Conservation (phyloP, 92 coral and sea anemone species). For the Zoanthus sansibaricus region DNA sequence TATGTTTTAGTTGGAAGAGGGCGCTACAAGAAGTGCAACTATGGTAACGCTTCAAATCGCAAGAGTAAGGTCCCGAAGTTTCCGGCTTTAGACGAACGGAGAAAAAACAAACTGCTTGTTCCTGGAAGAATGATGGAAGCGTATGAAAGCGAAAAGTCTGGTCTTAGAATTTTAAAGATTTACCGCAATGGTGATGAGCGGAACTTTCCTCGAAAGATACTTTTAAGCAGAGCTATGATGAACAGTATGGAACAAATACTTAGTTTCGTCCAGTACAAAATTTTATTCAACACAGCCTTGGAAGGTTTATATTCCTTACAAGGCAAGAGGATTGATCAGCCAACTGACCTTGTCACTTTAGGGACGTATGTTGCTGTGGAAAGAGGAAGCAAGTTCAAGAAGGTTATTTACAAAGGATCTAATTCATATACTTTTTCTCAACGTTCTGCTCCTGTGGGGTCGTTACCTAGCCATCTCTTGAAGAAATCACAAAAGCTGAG, state of each 20-base stretch:
- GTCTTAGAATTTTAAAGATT: conserved; percentile 53
- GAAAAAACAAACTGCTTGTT: conserved; percentile 47
- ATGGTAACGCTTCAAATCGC: conserved; percentile 47
- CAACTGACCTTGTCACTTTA: conserved; percentile 43
- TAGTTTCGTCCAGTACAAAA: conserved; percentile 48
- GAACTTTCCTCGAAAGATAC: conserved; percentile 53
- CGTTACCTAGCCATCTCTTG: not conserved
- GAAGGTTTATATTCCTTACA: conserved; percentile 56
- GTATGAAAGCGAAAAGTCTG: conserved; percentile 63
- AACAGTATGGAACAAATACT: conserved; percentile 61
- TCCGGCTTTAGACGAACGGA: conserved; percentile 36
- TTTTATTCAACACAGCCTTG: conserved; percentile 52
- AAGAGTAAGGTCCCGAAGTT: conserved; percentile 29
- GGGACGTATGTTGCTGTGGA: conserved; percentile 68
- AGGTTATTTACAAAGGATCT: conserved; percentile 53
- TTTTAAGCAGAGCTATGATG: conserved; percentile 47
- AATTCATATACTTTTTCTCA: not conserved
- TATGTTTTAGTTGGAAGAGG: conserved; percentile 68
- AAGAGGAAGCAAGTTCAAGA: conserved; percentile 67
- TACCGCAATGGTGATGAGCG: conserved; percentile 58
- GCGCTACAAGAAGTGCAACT: conserved; percentile 52
- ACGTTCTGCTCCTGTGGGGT: conserved; percentile 36
- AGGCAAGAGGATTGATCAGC: conserved; percentile 49
- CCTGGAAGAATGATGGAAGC: conserved; percentile 65
- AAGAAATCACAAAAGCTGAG: conserved; percentile 10